These are phyloP conservation scores for Cephus nigrinus DNA, from an alignment of 2,888 invertebrate species.

Conservation along the genomic window DNA sequence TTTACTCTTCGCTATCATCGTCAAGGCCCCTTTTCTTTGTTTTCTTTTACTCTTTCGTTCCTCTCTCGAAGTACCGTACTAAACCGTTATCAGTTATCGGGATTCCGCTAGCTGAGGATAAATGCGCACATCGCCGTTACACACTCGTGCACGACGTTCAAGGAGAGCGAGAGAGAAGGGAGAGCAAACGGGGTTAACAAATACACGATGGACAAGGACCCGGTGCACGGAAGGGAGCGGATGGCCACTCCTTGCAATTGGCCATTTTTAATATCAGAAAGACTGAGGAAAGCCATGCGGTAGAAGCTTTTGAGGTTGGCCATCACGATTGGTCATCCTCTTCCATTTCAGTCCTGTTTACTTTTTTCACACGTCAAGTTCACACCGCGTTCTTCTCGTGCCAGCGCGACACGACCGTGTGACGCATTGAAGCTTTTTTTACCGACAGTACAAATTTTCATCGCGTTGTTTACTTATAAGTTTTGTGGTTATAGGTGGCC, in stretches of 20 bases:
- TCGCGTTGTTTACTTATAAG: constrained; percentile 23
- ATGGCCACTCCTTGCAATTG: background rate
- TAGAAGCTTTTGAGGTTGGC: background rate
- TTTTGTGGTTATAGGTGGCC: constrained; percentile 4
- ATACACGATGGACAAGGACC: background rate
- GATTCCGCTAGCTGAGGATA: background rate
- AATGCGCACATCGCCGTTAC: background rate
- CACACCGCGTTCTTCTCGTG: constrained; percentile 20
- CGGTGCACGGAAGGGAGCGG: background rate
- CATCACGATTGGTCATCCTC: background rate
- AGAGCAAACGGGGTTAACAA: background rate
- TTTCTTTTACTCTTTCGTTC: background rate
- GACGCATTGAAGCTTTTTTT: constrained; percentile 28
- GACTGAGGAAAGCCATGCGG: background rate
- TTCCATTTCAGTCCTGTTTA: background rate
- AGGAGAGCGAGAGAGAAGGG: background rate
- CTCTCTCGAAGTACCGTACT: background rate
- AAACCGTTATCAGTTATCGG: background rate
- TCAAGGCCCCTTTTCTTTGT: background rate
- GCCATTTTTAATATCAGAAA: background rate
- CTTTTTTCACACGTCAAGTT: constrained; percentile 3
- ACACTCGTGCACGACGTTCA: background rate
- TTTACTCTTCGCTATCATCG: background rate
- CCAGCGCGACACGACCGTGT: constrained; percentile 17
- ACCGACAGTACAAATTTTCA: constrained; percentile 41